A percentile compares a stretch with the other conserved stretches of the same genome.
These are phyloP conservation scores for Volucella inflata DNA, from an alignment of 2,888 invertebrate species.

Conservation along the genomic window DNA sequence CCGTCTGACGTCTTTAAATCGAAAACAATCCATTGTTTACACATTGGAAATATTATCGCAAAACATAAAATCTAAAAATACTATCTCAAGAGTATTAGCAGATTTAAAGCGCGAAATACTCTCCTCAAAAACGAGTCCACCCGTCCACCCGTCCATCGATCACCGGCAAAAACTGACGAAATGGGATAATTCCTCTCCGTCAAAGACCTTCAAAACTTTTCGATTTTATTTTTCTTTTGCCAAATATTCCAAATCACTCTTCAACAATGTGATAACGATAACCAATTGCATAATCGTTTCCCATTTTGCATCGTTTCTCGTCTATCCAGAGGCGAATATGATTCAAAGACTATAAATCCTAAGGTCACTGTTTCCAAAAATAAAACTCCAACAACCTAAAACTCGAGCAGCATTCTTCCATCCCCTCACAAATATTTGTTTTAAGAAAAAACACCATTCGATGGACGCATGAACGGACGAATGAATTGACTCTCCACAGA, in stretches of 20 bases:
- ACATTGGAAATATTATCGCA: slow-evolving; percentile 28
- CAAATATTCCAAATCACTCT: not conserved
- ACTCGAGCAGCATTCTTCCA: not conserved
- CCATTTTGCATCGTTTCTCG: not conserved
- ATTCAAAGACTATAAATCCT: not conserved
- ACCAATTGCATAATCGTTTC: slow-evolving; percentile 2
- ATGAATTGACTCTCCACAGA: not conserved
- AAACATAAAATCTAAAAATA: slow-evolving; percentile 43
- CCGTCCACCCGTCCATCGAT: not conserved
- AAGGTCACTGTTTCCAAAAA: slow-evolving; percentile 35
- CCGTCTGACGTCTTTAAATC: not conserved
- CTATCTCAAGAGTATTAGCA: slow-evolving; percentile 15
- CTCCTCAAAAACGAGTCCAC: not conserved
- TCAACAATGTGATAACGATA: not conserved
- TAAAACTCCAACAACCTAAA: not conserved
- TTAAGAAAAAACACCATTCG: slow-evolving; percentile 12
- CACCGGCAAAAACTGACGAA: not conserved
- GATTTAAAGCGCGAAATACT: slow-evolving; percentile 3
- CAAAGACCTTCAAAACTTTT: not conserved
- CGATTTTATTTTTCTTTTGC: no score
- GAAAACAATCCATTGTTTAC: slow-evolving; percentile 55
- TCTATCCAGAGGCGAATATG: not conserved
- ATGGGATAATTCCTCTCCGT: no score
- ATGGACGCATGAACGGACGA: slow-evolving; percentile 11
- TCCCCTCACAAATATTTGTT: not conserved